Conservation (phyloP, 2,888 invertebrate genomes). For the Branchipolynoe longqiensis region DNA sequence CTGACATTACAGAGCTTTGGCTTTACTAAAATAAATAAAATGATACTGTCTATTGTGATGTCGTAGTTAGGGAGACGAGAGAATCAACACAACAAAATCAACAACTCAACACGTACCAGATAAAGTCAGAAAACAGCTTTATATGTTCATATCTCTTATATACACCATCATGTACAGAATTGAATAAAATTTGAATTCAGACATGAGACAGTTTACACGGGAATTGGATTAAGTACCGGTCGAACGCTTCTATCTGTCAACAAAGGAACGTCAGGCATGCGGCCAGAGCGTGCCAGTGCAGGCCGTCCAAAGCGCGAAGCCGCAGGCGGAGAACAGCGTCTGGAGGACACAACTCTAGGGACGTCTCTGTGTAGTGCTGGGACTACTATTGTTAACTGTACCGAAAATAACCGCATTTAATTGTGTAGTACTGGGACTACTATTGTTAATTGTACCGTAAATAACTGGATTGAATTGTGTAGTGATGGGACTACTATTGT, state of each 20-base stretch:
- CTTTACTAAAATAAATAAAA: too few relatives aligned
- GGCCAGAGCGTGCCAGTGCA: neutral
- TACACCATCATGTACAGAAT: slow-evolving; percentile 46
- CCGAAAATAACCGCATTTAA: too few relatives aligned
- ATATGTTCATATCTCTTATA: slow-evolving; percentile 52
- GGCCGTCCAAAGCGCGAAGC: neutral
- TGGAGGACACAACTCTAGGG: slow-evolving; percentile 1
- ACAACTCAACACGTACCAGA: slow-evolving; percentile 1
- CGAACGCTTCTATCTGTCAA: slow-evolving; percentile 9
- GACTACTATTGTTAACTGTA: slow-evolving; percentile 14
- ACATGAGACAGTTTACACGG: slow-evolving; percentile 39
- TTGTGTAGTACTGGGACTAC: too few relatives aligned
- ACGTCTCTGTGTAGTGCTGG: neutral
- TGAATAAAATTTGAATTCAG: slow-evolving; percentile 16
- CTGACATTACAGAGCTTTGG: too few relatives aligned
- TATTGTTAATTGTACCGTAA: too few relatives aligned
- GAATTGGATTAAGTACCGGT: slow-evolving; percentile 19
- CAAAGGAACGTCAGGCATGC: neutral
- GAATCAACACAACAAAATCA: slow-evolving; percentile 29
- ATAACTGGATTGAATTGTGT: too few relatives aligned
- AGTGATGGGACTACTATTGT: too few relatives aligned
- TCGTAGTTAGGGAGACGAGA: neutral
- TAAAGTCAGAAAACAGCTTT: slow-evolving; percentile 56
- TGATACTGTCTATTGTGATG: too few relatives aligned
- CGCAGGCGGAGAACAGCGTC: neutral